Evolutionary conservation across 2,113 vertebrate species (phyloP).

Genomic region (Tachuris rubrigastra): DNA sequence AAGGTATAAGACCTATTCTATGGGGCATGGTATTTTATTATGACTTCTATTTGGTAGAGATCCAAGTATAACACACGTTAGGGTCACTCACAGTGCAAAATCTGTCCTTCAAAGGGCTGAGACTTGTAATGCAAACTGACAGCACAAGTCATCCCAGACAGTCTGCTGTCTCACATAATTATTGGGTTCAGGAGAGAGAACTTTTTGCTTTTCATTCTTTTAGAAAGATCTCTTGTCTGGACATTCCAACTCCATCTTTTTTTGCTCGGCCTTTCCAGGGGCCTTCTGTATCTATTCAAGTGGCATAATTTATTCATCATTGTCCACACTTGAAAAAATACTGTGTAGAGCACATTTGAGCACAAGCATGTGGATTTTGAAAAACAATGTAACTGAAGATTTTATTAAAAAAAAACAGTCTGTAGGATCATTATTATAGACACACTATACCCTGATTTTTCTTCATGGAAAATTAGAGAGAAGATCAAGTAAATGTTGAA

Average conservation of each 20-base stretch:
- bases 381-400: neutral
- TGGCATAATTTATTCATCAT: conserved; percentile 77
- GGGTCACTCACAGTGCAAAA: neutral
- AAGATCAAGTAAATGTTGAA: conserved; percentile 78
- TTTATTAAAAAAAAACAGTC: neutral
- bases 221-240: conserved; percentile 79
- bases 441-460: conserved; percentile 73
- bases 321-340: conserved; percentile 41
- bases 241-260: conserved; percentile 74
- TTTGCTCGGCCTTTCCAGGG: conserved; percentile 77
- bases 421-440: neutral
- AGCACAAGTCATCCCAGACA: conserved; percentile 72
- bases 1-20: neutral
- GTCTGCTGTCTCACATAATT: conserved; percentile 75
- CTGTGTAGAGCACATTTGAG: neutral
- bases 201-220: conserved; percentile 78
- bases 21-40: conserved; percentile 1
- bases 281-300: conserved; percentile 77
- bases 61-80: neutral
- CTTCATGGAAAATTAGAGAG: conserved; percentile 76
- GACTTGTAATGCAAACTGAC: conserved; percentile 66
- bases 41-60: neutral
- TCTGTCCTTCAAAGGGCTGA: neutral
- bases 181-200: conserved; percentile 77
- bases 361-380: neutral